Conservation (phyloP, 2,888 invertebrate genomes). For the Molorchus minor region DNA sequence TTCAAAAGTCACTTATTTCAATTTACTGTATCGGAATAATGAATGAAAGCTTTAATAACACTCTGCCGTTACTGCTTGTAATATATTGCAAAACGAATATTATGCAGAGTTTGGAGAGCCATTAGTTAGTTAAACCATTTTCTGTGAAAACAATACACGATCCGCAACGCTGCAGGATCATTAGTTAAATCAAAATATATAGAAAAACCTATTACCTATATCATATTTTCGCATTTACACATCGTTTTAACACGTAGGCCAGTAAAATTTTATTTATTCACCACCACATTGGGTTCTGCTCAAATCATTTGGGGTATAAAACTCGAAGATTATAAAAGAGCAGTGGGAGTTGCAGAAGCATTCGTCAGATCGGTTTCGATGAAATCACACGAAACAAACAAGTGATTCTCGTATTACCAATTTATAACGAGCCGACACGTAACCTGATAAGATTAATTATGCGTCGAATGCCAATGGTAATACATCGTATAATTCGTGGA, state of each 20-base stretch:
- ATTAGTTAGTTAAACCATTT: conserved; percentile 16
- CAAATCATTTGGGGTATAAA: too few species aligned
- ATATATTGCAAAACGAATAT: conserved; percentile 22
- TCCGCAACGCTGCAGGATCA: not conserved
- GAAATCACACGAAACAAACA: too few species aligned
- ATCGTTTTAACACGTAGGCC: too few species aligned
- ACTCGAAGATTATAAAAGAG: too few species aligned
- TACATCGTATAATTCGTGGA: conserved; percentile 1
- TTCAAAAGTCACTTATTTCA: conserved; percentile 8
- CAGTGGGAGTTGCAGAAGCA: too few species aligned
- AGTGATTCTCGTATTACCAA: not conserved
- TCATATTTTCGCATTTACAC: too few species aligned
- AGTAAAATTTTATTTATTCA: too few species aligned
- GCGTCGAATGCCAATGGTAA: not conserved
- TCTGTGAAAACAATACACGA: conserved; percentile 10
- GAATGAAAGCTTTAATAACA: conserved; percentile 21
- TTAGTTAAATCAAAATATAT: not conserved
- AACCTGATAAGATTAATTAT: not conserved
- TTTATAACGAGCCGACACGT: not conserved
- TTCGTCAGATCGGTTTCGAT: too few species aligned
- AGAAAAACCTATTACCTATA: not conserved
- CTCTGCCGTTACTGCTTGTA: conserved; percentile 12
- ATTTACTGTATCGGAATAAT: conserved; percentile 12
- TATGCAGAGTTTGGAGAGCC: conserved; percentile 20
- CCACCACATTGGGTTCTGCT: too few species aligned